A percentile compares a stretch with the other conserved stretches of the same genome.
Conservation (phyloP, 2,888 invertebrate genomes). For the Apomyelois bistriatella region DNA sequence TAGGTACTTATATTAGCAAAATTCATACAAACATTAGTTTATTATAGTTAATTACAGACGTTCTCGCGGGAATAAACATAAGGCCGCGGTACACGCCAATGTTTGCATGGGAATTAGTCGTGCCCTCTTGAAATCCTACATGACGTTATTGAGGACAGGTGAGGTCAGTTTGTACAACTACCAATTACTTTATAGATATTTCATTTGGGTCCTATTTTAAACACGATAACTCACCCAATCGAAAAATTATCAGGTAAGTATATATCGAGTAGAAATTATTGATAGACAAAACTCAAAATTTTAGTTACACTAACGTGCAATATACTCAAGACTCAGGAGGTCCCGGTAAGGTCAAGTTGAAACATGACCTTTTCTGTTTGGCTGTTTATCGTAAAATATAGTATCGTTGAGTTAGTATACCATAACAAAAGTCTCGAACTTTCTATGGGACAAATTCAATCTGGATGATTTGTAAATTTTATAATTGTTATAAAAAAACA, state of each 20-base stretch:
- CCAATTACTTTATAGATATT: background rate
- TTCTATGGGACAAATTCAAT: too few relatives aligned
- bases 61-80: background rate
- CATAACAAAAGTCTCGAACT: too few relatives aligned
- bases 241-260: background rate
- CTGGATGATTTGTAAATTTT: too few relatives aligned
- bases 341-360: too few relatives aligned
- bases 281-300: too few relatives aligned
- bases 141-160: slow-evolving; percentile 11
- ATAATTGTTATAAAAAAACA: too few relatives aligned
- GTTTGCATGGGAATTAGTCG: slow-evolving; percentile 11
- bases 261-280: too few relatives aligned
- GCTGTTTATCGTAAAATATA: too few relatives aligned
- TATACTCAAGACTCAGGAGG: too few relatives aligned
- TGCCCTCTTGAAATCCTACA: slow-evolving; percentile 7
- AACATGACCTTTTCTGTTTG: too few relatives aligned
- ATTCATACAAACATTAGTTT: background rate
- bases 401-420: too few relatives aligned
- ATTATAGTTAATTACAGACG: background rate
- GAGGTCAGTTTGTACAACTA: background rate
- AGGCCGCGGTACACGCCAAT: slow-evolving; percentile 7
- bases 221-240: background rate
- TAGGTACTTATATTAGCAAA: background rate
- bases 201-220: background rate
- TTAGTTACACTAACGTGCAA: too few relatives aligned